Conservation (phyloP, 2,888 invertebrate genomes). For the Dendrolimus pini region DNA sequence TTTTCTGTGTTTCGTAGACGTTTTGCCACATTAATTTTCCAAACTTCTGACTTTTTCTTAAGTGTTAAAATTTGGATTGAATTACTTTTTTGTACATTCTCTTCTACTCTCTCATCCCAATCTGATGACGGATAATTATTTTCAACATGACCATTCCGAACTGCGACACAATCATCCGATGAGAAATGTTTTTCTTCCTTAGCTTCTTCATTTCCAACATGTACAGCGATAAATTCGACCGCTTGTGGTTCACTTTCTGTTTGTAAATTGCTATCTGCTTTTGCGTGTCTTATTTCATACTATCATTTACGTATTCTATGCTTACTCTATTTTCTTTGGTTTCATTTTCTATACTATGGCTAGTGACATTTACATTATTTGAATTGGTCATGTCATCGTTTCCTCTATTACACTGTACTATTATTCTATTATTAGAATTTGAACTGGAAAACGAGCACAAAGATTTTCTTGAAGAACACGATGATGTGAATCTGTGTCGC, state of each 20-base stretch:
- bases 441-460: conserved; percentile 1
- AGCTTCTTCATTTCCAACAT: too few species aligned
- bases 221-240: too few species aligned
- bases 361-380: too few species aligned
- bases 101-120: conserved; percentile 6
- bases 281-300: too few species aligned
- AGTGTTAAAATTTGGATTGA: conserved; percentile 6
- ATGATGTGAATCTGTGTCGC: conserved; percentile 7
- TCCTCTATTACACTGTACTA: too few species aligned
- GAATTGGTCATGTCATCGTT: too few species aligned
- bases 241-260: too few species aligned
- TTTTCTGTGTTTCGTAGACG: conserved; percentile 9
- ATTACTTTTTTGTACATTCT: conserved; percentile 6
- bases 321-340: too few species aligned
- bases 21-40: conserved; percentile 9
- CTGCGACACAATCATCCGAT: conserved; percentile 8
- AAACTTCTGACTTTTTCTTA: conserved; percentile 4
- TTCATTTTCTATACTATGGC: too few species aligned
- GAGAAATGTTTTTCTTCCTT: conserved; percentile 10
- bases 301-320: too few species aligned
- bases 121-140: conserved; percentile 5
- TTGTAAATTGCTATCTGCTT: too few species aligned
- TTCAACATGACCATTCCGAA: conserved; percentile 8
- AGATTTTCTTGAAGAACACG: conserved; percentile 3
- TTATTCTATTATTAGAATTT: conserved; percentile 3